A percentile compares a stretch with the other conserved stretches of the same genome.
These are phyloP conservation scores for Sarotherodon lohbergeri DNA, from an alignment of 2,113 vertebrate genomes.

Conservation along the genomic window DNA sequence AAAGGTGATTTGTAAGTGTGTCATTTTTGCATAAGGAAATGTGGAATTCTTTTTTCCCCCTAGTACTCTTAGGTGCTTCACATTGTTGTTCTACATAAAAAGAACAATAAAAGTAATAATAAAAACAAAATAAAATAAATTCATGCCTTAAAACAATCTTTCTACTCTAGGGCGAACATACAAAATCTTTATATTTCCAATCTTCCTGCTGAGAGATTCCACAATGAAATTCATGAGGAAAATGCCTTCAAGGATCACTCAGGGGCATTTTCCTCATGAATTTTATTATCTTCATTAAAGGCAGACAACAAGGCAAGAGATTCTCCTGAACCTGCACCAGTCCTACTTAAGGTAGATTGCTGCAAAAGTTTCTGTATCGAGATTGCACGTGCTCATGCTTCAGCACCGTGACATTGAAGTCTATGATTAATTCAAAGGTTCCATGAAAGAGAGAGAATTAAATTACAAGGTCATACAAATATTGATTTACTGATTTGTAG, in stretches of 20 bases:
- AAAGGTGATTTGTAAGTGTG: not conserved
- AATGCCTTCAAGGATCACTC: conserved; percentile 28
- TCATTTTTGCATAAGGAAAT: not conserved
- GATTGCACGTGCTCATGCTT: not conserved
- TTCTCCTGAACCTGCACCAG: not conserved
- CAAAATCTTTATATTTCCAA: not conserved
- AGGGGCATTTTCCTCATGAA: conserved; percentile 19
- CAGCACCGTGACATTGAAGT: not conserved
- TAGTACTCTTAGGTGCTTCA: not conserved
- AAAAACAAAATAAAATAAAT: not conserved
- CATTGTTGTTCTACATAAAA: not conserved
- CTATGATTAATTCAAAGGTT: not conserved
- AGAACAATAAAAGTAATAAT: not conserved
- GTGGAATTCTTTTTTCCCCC: not conserved
- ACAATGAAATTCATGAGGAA: conserved; percentile 35
- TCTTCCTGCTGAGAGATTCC: not conserved
- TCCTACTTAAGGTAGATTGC: not conserved
- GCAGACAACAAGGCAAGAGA: not conserved
- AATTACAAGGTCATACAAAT: not conserved
- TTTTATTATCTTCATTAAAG: conserved; percentile 42
- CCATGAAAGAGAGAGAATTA: not conserved
- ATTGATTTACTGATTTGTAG: not conserved
- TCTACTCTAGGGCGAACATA: not conserved
- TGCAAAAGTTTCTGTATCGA: not conserved
- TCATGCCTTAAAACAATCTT: not conserved